Percentiles rank a stretch among this genome's conserved stretches.
Evolutionary conservation across 1,140 invertebrate species (phyloP).

Genomic region (Nylanderia fulva): DNA sequence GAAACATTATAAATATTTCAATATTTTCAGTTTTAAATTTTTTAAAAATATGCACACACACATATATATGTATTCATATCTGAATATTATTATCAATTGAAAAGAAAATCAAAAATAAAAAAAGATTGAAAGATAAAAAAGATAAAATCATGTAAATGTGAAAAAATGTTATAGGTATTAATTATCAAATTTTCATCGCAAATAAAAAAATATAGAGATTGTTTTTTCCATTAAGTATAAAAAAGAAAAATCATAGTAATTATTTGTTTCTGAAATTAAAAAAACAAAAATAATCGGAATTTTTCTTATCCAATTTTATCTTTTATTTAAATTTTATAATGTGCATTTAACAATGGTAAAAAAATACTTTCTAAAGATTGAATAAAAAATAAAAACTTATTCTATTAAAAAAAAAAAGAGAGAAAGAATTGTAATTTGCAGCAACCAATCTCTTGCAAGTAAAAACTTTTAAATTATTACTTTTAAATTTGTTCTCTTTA

Average conservation of each 20-base stretch:
- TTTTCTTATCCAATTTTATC: neutral
- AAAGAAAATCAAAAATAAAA: neutral
- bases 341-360: neutral
- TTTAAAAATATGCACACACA: neutral
- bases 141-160: neutral
- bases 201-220: neutral
- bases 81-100: neutral
- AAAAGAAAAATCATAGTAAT: neutral
- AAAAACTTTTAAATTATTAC: too few relatives aligned
- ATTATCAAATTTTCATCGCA: too few relatives aligned
- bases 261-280: neutral
- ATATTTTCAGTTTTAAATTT: neutral
- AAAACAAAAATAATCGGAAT: neutral
- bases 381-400: conserved; percentile 6
- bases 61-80: neutral
- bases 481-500: too few relatives aligned
- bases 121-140: too few relatives aligned
- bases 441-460: neutral
- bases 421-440: neutral
- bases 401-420: neutral
- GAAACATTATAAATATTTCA: neutral
- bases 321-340: neutral
- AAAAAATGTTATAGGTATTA: too few relatives aligned
- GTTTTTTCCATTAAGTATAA: neutral
- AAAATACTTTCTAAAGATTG: neutral